Percentiles rank a stretch among this genome's conserved stretches.
Evolutionary conservation across 1,140 invertebrate species (phyloP).

Genomic region (Drosophila triauraria): DNA sequence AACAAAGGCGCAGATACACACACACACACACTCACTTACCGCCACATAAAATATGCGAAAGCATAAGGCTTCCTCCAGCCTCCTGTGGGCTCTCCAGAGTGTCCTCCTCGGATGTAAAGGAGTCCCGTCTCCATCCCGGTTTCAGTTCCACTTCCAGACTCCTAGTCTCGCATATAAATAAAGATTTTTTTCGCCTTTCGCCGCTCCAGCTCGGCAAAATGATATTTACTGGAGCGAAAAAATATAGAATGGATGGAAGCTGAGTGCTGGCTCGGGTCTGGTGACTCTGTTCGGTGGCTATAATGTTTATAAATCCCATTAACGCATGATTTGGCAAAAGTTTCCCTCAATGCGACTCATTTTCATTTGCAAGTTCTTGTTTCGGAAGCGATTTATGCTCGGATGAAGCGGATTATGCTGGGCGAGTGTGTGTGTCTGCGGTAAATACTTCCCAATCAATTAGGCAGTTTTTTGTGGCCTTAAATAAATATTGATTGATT

Average conservation of each 20-base stretch:
- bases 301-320: conserved; percentile 49
- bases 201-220: conserved; percentile 52
- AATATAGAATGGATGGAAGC: conserved; percentile 12
- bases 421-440: neutral
- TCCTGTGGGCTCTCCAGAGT: conserved; percentile 43
- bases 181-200: conserved; percentile 50
- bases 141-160: conserved; percentile 27
- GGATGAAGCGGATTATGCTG: neutral
- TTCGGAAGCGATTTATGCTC: conserved; percentile 24
- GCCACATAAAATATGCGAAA: conserved; percentile 77
- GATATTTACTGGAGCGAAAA: conserved; percentile 55
- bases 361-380: conserved; percentile 21
- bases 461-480: neutral
- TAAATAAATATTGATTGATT: conserved; percentile 4
- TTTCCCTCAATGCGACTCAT: conserved; percentile 26
- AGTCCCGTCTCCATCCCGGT: conserved; percentile 12
- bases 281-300: conserved; percentile 31
- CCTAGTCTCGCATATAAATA: conserved; percentile 67
- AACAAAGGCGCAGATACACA: conserved; percentile 65
- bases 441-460: conserved; percentile 35
- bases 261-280: conserved; percentile 22
- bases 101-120: conserved; percentile 51
- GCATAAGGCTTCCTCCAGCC: conserved; percentile 50
- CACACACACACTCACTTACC: conserved; percentile 34
- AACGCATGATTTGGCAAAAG: conserved; percentile 50